A percentile compares a stretch with the other conserved stretches of the same genome.
Conservation (phyloP, 2,888 invertebrate species). For the Pycnomerus fuliginosus region DNA sequence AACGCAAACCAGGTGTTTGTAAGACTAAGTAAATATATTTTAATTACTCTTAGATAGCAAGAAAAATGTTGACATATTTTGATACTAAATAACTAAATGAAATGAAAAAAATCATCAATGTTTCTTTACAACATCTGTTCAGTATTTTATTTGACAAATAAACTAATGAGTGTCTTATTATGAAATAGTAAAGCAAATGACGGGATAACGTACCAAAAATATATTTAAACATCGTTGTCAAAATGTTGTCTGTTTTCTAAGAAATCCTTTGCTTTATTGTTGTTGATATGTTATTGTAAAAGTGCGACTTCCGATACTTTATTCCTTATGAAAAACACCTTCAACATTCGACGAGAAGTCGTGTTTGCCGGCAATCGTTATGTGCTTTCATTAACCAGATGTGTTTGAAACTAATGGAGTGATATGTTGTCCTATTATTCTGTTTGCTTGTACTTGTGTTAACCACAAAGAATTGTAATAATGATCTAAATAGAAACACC, state of each 20-base stretch:
- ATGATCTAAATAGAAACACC: conserved; percentile 28
- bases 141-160: conserved; percentile 34
- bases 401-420: conserved; percentile 8
- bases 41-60: conserved; percentile 49
- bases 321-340: conserved; percentile 1
- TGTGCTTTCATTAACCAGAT: conserved; percentile 15
- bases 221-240: conserved; percentile 29
- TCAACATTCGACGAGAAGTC: conserved; percentile 11
- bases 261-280: conserved; percentile 17
- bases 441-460: conserved; percentile 28
- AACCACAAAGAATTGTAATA: conserved; percentile 2
- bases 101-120: conserved; percentile 25
- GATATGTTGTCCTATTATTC: conserved; percentile 17
- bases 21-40: conserved; percentile 47
- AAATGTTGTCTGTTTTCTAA: conserved; percentile 32
- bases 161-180: conserved; percentile 41
- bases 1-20: conserved; percentile 39
- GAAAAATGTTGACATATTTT: conserved; percentile 51
- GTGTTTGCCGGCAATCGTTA: conserved; percentile 10
- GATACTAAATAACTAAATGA: conserved; percentile 48
- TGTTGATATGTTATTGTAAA: conserved; percentile 13
- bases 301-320: conserved; percentile 9
- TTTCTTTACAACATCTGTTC: conserved; percentile 28
- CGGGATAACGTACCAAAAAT: conserved; percentile 21
- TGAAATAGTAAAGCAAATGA: conserved; percentile 30